Evolutionary conservation across 2,113 vertebrate genomes (phyloP).

Genomic region (Thamnaconus septentrionalis): DNA sequence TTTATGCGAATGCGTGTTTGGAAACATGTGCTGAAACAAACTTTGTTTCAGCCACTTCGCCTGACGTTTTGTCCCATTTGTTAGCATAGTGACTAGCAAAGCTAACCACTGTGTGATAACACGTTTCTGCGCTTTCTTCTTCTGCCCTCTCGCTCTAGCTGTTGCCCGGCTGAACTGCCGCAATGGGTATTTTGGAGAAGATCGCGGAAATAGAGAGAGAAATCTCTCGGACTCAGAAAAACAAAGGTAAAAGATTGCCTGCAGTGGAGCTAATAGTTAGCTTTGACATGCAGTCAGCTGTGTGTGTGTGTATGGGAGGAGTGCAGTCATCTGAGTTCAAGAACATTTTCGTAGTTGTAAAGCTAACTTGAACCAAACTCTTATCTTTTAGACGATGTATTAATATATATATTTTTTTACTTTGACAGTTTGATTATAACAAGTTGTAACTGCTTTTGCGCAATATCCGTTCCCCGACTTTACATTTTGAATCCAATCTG

Average conservation of each 20-base stretch:
- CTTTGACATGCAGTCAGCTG: constrained; percentile 7
- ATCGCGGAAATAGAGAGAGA: constrained; percentile 95
- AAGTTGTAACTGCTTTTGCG: too few species aligned
- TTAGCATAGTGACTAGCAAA: constrained; percentile 50
- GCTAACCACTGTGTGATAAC: constrained; percentile 50
- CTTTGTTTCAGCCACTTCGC: background rate
- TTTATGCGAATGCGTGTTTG: background rate
- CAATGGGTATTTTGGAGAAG: constrained; percentile 95
- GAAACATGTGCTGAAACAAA: background rate
- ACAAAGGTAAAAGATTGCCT: constrained; percentile 81
- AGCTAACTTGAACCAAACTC: too few species aligned
- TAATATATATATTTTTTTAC: too few species aligned
- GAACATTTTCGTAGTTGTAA: too few species aligned
- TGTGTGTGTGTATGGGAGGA: constrained; percentile 8
- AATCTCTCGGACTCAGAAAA: constrained; percentile 96
- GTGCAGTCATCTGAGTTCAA: too few species aligned
- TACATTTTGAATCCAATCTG: constrained; percentile 3
- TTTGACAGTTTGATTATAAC: too few species aligned
- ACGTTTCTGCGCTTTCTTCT: constrained; percentile 48
- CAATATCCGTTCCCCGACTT: too few species aligned
- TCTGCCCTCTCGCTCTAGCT: constrained; percentile 20
- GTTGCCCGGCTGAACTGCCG: constrained; percentile 3
- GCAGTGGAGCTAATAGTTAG: constrained; percentile 11
- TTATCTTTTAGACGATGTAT: too few species aligned
- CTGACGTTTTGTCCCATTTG: constrained; percentile 10